Conservation (phyloP, 1,140 invertebrate genomes). For the Nasonia vitripennis region DNA sequence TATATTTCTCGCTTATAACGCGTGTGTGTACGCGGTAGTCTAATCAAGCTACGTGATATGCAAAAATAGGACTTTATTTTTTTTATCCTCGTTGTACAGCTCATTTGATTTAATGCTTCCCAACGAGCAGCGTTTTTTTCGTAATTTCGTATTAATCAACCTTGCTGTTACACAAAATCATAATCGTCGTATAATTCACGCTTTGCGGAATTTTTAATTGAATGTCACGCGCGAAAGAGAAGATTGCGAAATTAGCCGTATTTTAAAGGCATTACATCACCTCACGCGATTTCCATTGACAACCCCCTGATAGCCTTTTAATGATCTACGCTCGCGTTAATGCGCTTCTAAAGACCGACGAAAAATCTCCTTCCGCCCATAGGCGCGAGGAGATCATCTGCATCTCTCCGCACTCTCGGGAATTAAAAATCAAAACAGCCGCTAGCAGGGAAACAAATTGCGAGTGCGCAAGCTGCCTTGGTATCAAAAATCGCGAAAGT, state of each 20-base stretch:
- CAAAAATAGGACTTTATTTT: conserved; percentile 21
- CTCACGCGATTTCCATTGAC: background rate
- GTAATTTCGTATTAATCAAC: background rate
- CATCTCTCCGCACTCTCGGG: background rate
- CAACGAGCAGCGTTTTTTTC: background rate
- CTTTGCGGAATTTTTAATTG: background rate
- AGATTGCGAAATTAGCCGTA: background rate
- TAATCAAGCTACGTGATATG: conserved; percentile 47
- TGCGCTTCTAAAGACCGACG: background rate
- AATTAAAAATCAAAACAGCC: background rate
- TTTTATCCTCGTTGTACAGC: background rate
- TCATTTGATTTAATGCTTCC: too few relatives aligned
- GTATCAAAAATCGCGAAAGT: conserved; percentile 39
- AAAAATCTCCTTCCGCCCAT: background rate
- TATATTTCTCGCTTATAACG: background rate
- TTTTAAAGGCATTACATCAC: background rate
- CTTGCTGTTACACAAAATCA: background rate
- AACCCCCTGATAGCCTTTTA: conserved; percentile 24
- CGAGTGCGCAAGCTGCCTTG: background rate
- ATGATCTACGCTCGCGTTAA: background rate
- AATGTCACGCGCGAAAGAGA: background rate
- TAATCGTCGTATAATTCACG: background rate
- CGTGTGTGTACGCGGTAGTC: background rate
- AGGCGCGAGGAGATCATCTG: background rate
- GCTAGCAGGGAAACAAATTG: background rate